A percentile compares a stretch with the other conserved stretches of the same genome.
Conservation (phyloP, 2,888 invertebrate genomes). For the Orthosia cruda region DNA sequence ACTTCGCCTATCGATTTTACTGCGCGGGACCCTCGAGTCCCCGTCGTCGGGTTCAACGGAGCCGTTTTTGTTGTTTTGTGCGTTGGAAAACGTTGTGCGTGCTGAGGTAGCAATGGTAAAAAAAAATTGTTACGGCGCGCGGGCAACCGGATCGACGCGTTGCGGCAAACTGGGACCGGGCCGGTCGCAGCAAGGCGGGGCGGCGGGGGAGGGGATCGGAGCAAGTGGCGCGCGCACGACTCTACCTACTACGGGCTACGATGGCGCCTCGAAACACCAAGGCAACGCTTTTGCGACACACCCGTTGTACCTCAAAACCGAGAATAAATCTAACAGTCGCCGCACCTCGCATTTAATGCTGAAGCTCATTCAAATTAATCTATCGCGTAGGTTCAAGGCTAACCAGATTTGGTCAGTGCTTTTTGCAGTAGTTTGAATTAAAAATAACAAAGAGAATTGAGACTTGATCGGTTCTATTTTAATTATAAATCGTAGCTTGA, state of each 20-base stretch:
- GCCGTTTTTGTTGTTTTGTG: constrained; percentile 82
- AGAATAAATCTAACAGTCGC: constrained; percentile 83
- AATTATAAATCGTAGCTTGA: constrained; percentile 10
- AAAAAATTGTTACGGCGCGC: constrained; percentile 80
- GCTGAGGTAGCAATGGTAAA: constrained; percentile 80
- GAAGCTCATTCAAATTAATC: constrained; percentile 76
- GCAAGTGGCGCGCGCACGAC: constrained; percentile 90
- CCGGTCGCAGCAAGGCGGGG: constrained; percentile 83
- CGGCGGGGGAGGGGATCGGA: constrained; percentile 79
- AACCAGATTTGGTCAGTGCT: constrained; percentile 77
- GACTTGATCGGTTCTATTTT: constrained; percentile 29
- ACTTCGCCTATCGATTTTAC: constrained; percentile 80
- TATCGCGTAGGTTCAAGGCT: constrained; percentile 87
- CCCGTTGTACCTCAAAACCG: constrained; percentile 84
- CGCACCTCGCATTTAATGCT: constrained; percentile 78
- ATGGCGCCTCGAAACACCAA: constrained; percentile 89
- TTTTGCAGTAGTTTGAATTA: constrained; percentile 72
- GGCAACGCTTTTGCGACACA: constrained; percentile 90
- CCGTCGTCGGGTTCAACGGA: constrained; percentile 81
- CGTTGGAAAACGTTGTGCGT: constrained; percentile 81
- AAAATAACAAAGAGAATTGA: constrained; percentile 67
- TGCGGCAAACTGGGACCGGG: constrained; percentile 90
- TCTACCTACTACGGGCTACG: constrained; percentile 89
- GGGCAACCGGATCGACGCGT: constrained; percentile 90
- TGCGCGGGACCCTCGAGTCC: constrained; percentile 83